Evolutionary conservation across 2,888 invertebrate genomes (phyloP), one percentile per base, ranked within the genome.

Genomic region (Rhyacophila evoluta): DNA sequence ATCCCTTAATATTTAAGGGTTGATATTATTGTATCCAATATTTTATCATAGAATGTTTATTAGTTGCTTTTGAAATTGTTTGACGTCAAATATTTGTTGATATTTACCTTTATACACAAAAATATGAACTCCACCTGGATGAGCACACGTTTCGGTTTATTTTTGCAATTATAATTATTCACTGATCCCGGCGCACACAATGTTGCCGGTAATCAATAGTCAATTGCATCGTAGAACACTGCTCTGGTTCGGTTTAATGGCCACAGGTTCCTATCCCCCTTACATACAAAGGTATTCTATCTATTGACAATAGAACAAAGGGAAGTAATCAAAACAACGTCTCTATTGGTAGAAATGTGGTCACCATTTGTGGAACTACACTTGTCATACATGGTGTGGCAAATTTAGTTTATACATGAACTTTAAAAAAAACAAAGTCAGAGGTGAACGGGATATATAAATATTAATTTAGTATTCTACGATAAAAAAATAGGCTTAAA

Each of bases 221-320:
- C 55, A 19, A 55, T 55, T 55, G 55, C 55, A 55, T 55, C 55
- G 25, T 55, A 8, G 55, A 55, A 6, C 19, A 55, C 15, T 25
- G 55, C 19, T 25, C 55, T 2, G 55, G 19, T 25, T 55, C 25
- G 8, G 55, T 55, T 55, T 55, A 55, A 19, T 55, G 25, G 19
- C 55, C 55, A 55, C 19, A 55, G 55, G 25, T 55, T 19, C 19
- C 55, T 19, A n/a, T n/a, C 10, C 55, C 55, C 55, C 55, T 55
- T 55, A 55, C 55, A 8, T 55, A 55, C 55, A 55, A 55, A 55
- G 4, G 55, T 55, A 19, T 19, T 55, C 55, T 19, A 55, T 19
- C 6, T 55, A 55, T 55, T 55, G 55, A 55, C 55, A 55, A 55
- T 55, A 25, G 55, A 55, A 55, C 55, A 55, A 55, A 55, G 55